phyloP scores from a whole-genome alignment of 2,888 invertebrate species.

The Amblyjoppa fuscipennis region DNA sequence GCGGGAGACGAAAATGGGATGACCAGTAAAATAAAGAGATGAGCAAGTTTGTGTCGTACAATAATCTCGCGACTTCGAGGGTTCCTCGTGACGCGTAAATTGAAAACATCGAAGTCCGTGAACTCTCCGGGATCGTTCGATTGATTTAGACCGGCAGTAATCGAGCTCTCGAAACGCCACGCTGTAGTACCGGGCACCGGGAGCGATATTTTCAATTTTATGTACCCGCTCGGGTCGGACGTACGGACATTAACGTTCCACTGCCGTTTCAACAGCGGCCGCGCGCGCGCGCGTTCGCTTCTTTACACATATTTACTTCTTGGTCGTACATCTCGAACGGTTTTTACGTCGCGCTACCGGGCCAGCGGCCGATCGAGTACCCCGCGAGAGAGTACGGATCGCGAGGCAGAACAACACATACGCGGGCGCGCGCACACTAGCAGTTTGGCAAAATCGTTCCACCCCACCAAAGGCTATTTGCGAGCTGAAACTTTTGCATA shows the following conservation, averaged over 20 bases:
- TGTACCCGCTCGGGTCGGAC: conserved; percentile 69
- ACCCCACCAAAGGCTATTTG: conserved; percentile 71
- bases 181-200: conserved; percentile 56
- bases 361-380: conserved; percentile 25
- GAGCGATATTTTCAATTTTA: conserved; percentile 78
- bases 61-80: conserved; percentile 21
- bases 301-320: conserved; percentile 50
- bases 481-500: conserved; percentile 70
- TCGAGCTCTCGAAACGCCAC: conserved; percentile 74
- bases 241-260: conserved; percentile 73
- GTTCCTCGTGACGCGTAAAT: conserved; percentile 51
- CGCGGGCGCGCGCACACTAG: neutral
- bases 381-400: conserved; percentile 14
- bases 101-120: conserved; percentile 58
- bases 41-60: conserved; percentile 7
- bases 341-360: conserved; percentile 58
- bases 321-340: conserved; percentile 43
- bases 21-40: neutral
- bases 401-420: conserved; percentile 37
- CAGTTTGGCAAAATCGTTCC: conserved; percentile 51
- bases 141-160: conserved; percentile 77
- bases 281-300: conserved; percentile 15
- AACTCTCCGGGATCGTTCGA: conserved; percentile 70
- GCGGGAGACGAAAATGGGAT: neutral
- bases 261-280: conserved; percentile 59